Conservation (phyloP, 2,797 vertebrate genomes). For the Phyllotis vaccarum region DNA sequence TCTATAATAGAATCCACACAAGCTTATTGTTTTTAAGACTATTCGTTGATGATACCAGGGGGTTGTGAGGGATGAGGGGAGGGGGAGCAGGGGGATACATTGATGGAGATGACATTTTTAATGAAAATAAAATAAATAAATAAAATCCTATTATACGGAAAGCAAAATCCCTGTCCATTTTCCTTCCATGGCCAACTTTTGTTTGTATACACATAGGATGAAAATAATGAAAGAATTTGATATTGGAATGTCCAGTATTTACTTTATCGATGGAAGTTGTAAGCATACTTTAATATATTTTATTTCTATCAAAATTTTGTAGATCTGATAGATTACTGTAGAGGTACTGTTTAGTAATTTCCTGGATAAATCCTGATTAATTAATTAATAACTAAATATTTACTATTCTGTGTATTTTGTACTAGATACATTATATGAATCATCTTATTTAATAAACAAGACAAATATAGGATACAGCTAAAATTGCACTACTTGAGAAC, state of each 20-base stretch:
- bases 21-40: neutral
- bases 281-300: neutral
- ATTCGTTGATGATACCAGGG: constrained; percentile 1
- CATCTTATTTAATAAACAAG: neutral
- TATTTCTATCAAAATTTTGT: neutral
- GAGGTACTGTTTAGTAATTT: neutral
- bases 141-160: neutral
- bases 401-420: neutral
- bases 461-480: neutral
- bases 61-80: no score
- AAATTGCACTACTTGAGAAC: neutral
- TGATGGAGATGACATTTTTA: no score
- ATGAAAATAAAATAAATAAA: no score
- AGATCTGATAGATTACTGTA: neutral
- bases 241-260: neutral
- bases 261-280: neutral
- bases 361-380: neutral
- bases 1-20: constrained; percentile 31
- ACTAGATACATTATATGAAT: neutral
- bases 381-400: constrained; percentile 2
- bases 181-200: neutral
- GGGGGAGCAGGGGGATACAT: no score
- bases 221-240: neutral
- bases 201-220: neutral
- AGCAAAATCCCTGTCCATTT: neutral